These are phyloP conservation scores for Cyanistes caeruleus DNA, from an alignment of 2,113 vertebrate genomes.

Conservation along the genomic window DNA sequence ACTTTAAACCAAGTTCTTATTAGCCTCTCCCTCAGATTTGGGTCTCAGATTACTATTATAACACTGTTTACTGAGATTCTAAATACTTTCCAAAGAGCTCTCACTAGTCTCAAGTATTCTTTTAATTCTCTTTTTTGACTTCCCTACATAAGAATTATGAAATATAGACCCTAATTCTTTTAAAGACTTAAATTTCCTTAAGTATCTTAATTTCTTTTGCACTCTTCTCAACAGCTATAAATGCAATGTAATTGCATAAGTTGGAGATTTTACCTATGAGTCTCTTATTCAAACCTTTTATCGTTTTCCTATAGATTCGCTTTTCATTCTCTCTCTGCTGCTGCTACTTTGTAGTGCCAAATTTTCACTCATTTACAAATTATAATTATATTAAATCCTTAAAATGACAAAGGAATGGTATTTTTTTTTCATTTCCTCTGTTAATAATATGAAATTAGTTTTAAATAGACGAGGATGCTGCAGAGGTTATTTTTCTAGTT, in stretches of 20 bases:
- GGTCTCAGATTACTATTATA: not conserved
- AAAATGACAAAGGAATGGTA: rapidly evolving
- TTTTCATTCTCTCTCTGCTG: not conserved
- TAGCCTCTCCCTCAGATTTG: not conserved
- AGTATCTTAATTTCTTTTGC: not conserved
- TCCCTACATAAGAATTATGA: not conserved
- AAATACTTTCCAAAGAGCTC: not conserved
- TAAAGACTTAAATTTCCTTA: not conserved
- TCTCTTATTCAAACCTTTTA: not conserved
- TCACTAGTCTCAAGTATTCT: not conserved
- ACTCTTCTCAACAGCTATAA: not conserved
- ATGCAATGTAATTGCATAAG: not conserved
- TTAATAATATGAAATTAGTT: not conserved
- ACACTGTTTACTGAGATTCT: not conserved
- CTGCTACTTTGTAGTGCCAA: not conserved
- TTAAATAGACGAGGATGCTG: not conserved
- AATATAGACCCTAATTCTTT: not conserved
- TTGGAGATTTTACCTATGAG: not conserved
- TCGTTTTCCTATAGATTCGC: not conserved
- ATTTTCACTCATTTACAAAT: not conserved
- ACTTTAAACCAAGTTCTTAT: not conserved
- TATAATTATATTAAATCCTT: not conserved
- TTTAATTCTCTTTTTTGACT: not conserved
- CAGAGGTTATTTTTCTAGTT: not conserved
- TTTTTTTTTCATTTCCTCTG: not conserved